These are phyloP conservation scores for Sinelater perroti DNA, from an alignment of 2,888 invertebrate species.

Conservation along the genomic window DNA sequence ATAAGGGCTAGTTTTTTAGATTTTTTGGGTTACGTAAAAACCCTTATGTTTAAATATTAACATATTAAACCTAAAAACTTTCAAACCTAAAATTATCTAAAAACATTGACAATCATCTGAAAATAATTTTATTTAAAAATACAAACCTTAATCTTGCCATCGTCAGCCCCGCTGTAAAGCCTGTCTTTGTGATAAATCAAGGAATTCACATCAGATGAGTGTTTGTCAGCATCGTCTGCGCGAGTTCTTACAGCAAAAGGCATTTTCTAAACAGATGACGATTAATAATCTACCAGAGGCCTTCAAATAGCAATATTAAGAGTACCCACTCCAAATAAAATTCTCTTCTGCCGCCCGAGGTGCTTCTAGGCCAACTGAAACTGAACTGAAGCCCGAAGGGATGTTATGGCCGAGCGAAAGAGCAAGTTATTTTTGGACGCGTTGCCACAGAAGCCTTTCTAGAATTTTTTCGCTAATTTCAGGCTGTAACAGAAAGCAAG, in stretches of 20 bases:
- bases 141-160: slow-evolving; percentile 63
- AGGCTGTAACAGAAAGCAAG: slow-evolving; percentile 1
- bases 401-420: not conserved
- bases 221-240: slow-evolving; percentile 59
- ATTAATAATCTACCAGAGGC: too few relatives aligned
- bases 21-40: too few relatives aligned
- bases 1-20: too few relatives aligned
- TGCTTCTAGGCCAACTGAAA: not conserved
- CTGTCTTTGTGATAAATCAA: slow-evolving; percentile 59
- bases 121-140: not conserved
- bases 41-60: not conserved
- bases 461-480: not conserved
- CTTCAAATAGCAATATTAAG: too few relatives aligned
- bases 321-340: not conserved
- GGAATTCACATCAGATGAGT: slow-evolving; percentile 59
- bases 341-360: not conserved
- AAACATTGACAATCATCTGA: too few relatives aligned
- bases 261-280: slow-evolving; percentile 45
- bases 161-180: slow-evolving; percentile 63
- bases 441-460: not conserved
- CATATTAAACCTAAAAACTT: not conserved
- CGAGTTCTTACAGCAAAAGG: slow-evolving; percentile 51
- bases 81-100: too few relatives aligned
- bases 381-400: not conserved
- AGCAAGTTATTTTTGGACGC: slow-evolving; percentile 1